Evolutionary conservation across 2,888 invertebrate species (phyloP), one percentile per base, ranked within the genome.

Genomic region (Lingula anatina): DNA sequence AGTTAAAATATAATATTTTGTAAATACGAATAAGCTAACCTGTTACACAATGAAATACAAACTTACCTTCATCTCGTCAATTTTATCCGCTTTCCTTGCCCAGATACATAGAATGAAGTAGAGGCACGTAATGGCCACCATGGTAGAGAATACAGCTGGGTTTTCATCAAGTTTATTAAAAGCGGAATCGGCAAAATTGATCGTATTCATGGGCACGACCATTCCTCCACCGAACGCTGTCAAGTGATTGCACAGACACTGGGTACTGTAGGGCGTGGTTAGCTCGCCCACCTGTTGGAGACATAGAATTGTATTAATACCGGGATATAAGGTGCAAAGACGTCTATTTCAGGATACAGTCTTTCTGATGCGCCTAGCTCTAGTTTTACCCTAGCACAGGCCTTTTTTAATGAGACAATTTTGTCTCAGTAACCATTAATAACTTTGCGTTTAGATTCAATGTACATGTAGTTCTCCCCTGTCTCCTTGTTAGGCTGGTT

Each of bases 101-200:
- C 55, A 61, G 36, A 61, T 55, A 3, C 49, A 44, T 12, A 46
- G 27, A 18, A 60, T 36, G 15, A 57, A 21, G 45, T 61, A 61
- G 20, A 61, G 40, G 20, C 56, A 51, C 35, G 61, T 38, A 9
- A 59, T 41, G 39, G 48, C 24, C 2, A 61, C 44, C 50, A 59
- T 54, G 18, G 51, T 50, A 15, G 54, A 53, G 43, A 61, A 61
- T 7, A 61, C 57, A 3, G 55, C 46, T 3, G 61, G 60, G 41
- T 61, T 61, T 36, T 54, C 48, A 35, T 51, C 49, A 12, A 66
- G 55, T 23, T 62, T 58, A 25, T 47, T 44, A 42, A 61, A 61
- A n/a, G 59, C 64, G 5, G 62, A 60, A 20, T 53, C 49, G 24
- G 26, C 43, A 20, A 55, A 50, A 44, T 61, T 50, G 21, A 61